Evolutionary conservation across 2,113 vertebrate genomes (phyloP).

Genomic region (Nymphicus hollandicus): DNA sequence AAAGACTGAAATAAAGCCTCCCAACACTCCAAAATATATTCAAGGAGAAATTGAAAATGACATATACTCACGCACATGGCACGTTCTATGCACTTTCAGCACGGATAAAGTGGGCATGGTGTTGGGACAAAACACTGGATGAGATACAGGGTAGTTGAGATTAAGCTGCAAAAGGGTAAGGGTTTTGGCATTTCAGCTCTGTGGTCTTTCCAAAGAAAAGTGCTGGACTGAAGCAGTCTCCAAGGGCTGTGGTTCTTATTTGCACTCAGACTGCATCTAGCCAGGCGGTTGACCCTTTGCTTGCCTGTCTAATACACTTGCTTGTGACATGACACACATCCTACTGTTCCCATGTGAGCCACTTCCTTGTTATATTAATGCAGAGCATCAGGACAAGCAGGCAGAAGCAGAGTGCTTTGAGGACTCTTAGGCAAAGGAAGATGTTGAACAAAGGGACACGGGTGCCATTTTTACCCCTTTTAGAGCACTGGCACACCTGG

Average conservation of each 20-base stretch:
- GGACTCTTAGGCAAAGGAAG: not conserved
- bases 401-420: not conserved
- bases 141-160: not conserved
- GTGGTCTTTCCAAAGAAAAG: not conserved
- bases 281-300: not conserved
- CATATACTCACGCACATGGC: not conserved
- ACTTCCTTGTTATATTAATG: not conserved
- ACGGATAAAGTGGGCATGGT: not conserved
- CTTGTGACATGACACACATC: not conserved
- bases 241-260: slow-evolving; percentile 10
- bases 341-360: not conserved
- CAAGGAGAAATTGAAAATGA: not conserved
- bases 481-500: not conserved
- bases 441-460: not conserved
- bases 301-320: not conserved
- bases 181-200: not conserved
- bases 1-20: not conserved
- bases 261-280: not conserved
- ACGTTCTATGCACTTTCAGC: not conserved
- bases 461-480: not conserved
- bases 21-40: not conserved
- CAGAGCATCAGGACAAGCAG: not conserved
- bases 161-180: not conserved
- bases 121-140: not conserved
- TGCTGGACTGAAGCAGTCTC: not conserved